phyloP scores from a whole-genome alignment of 2,888 invertebrate species.

The Catocala sponsa region DNA sequence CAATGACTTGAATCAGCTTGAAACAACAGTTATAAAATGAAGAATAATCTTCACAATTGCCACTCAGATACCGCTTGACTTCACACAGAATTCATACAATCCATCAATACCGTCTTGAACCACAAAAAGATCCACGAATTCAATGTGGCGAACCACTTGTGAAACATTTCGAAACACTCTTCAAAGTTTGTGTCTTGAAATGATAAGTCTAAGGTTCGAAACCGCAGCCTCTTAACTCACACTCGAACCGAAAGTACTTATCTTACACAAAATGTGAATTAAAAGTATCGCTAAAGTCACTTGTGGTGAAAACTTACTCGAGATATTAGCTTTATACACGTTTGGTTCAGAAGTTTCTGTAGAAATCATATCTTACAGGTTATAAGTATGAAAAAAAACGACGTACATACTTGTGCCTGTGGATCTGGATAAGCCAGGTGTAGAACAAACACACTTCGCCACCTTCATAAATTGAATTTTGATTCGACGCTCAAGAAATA shows the following conservation, averaged over 20 bases:
- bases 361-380: no score
- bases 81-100: constrained; percentile 9
- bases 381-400: no score
- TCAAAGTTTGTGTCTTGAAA: constrained; percentile 20
- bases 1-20: no score
- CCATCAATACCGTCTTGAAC: constrained; percentile 12
- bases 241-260: constrained; percentile 18
- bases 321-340: neutral
- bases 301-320: constrained; percentile 5
- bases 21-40: no score
- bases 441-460: no score
- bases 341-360: no score
- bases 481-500: no score
- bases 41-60: constrained; percentile 2
- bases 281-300: constrained; percentile 8
- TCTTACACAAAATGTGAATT: constrained; percentile 22
- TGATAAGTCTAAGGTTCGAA: constrained; percentile 19
- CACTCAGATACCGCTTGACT: constrained; percentile 3
- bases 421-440: no score
- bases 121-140: constrained; percentile 17
- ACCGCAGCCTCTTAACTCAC: constrained; percentile 8
- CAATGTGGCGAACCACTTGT: constrained; percentile 9
- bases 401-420: no score
- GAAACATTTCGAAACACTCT: constrained; percentile 18
- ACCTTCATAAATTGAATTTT: no score